Evolutionary conservation across 2,888 invertebrate species (phyloP), one percentile per base, ranked within the genome.

Genomic region (Rotaria magnacalcarata): DNA sequence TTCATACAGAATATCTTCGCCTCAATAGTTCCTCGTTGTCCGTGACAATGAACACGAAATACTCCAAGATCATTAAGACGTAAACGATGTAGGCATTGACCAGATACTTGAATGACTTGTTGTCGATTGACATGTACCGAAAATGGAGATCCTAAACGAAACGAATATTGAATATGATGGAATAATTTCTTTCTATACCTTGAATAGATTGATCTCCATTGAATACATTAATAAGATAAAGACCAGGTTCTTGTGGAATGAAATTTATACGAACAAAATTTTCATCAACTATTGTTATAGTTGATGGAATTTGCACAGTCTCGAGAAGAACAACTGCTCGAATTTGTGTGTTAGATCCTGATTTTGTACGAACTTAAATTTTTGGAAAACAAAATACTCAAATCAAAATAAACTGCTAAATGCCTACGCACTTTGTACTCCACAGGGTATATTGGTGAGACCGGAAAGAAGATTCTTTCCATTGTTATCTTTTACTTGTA

Each of bases 81-180:
- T 80, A 80, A 80, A 11, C 47, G 24, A 47, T 80, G 24, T 11
- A 80, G 47, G 47, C 80, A 80, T 80, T 80, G 8, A n/a, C 80
- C 47, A 80, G 47, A 41, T 5, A 80, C 19, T 80, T 80, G 47
- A 43, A 80, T 47, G 2, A 47, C n/a, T 41, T 80, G 24, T 47
- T 24, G 34, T 47, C 80, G 80, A 47, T 80, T 11, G 4, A 80
- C n/a, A 10, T n/a, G 21, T 47, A 80, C n/a, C 0, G n/a, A 10
- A 80, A 80, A 80, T n/a, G 80, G 80, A 43, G 80, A 80, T 47
- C 80, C 80, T 80, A 80, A 80, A 80, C 50, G 50, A 24, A 80
- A n/a, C 10, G 2, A 24, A 1, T 41, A 47, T 6, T 14, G 5
- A 34, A 34, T 34, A 34, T 2, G 34, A 34, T 34, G 34, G 34